Percentiles rank a stretch among this genome's conserved stretches.
Evolutionary conservation across 2,888 invertebrate species (phyloP).

Genomic region (Coelogynopora nodosa): DNA sequence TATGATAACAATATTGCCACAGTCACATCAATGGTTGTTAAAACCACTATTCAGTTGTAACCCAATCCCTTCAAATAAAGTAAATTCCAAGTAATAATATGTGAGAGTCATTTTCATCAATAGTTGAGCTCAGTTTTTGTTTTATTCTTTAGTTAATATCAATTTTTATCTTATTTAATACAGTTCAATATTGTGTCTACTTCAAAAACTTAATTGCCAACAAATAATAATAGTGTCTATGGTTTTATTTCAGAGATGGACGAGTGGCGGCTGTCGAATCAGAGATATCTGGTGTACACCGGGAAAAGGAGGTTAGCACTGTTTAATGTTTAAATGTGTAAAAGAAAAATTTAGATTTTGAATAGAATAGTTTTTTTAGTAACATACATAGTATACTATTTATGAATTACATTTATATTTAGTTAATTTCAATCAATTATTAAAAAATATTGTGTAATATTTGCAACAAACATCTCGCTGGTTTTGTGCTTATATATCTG

Average conservation of each 20-base stretch:
- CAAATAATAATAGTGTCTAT: not conserved
- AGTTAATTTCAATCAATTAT: not conserved
- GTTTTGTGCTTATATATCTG: too few relatives aligned
- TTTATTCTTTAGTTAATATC: too few relatives aligned
- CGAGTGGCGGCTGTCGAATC: not conserved
- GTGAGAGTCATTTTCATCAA: too few relatives aligned
- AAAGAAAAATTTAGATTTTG: too few relatives aligned
- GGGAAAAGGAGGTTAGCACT: not conserved
- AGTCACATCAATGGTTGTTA: too few relatives aligned
- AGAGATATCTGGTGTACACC: not conserved
- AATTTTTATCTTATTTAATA: not conserved
- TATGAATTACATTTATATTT: not conserved
- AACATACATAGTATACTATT: not conserved
- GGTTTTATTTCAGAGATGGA: not conserved
- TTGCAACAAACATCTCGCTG: too few relatives aligned
- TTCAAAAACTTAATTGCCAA: not conserved
- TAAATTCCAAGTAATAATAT: too few relatives aligned
- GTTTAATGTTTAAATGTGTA: not conserved
- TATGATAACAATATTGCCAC: too few relatives aligned
- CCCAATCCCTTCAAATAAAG: too few relatives aligned
- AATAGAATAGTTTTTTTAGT: not conserved
- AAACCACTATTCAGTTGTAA: too few relatives aligned
- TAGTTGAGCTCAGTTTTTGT: too few relatives aligned
- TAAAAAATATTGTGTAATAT: too few relatives aligned
- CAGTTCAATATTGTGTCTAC: not conserved